Evolutionary conservation across 2,797 vertebrate genomes (phyloP), one percentile per base, ranked within the genome.

Genomic region (Chanos chanos): DNA sequence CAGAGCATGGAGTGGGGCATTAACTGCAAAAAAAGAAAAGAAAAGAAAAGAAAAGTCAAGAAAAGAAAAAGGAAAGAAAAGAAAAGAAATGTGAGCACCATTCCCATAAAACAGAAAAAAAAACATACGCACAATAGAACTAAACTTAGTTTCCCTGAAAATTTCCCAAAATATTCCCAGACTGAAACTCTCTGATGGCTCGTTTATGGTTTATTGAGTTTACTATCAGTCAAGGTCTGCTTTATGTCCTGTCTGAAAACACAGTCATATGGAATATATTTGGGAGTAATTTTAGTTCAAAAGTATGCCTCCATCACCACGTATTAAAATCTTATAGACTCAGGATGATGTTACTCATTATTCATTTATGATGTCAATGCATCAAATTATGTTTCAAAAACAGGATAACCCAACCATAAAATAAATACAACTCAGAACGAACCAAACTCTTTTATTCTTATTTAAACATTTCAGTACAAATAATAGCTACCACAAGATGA

Each of bases 321-420:
- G n/a, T n/a, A n/a, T n/a, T n/a, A n/a, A n/a, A n/a, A 28, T 16
- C 50, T 52, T 34, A 72, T 67, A 41, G 15, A 55, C n/a, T 6
- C 31, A 61, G 51, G 63, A 72, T 64, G 52, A 51, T 3, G 2
- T 37, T 48, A 61, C 50, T 19, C 60, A 48, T 62, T 72, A 31
- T 18, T 70, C 40, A 57, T 61, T 51, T 47, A 73, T 77, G 78
- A 85, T 61, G 79, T 80, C 74, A 83, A 70, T 24, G 56, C 57
- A 66, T 28, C 60, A 75, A 71, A 67, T 47, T 8, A 52, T 66
- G 63, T 57, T 63, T 65, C 34, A 60, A 10, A 66, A 76, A 72
- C 43, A 65, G 51, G 51, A 27, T 27, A 53, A 57, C n/a, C n/a
- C n/a, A n/a, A n/a, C n/a, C n/a, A n/a, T n/a, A n/a, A n/a, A n/a